Evolutionary conservation across 2,888 invertebrate species (phyloP).

Genomic region (Leptinotarsa rubiginosa): DNA sequence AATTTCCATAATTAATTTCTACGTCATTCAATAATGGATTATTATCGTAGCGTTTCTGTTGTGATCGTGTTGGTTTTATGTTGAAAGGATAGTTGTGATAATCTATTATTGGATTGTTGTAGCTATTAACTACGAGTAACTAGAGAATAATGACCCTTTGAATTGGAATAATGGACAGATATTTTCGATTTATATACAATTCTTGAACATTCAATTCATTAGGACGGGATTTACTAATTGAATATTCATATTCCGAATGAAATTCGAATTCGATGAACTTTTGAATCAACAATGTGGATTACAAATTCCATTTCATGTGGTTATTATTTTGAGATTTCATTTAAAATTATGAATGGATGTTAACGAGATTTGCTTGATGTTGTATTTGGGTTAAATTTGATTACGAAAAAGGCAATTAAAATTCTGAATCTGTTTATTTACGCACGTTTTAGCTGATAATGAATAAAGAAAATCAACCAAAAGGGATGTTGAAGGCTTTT

Average conservation of each 20-base stretch:
- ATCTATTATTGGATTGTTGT: constrained; percentile 1
- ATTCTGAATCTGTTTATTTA: too few species aligned
- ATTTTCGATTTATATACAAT: not conserved
- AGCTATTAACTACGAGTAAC: constrained; percentile 3
- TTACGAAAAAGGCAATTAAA: not conserved
- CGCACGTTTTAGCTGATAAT: too few species aligned
- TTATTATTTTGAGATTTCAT: too few species aligned
- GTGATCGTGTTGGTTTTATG: constrained; percentile 2
- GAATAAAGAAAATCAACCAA: too few species aligned
- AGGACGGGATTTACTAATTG: not conserved
- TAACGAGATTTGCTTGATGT: too few species aligned
- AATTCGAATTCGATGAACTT: not conserved
- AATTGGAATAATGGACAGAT: not conserved
- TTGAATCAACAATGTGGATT: too few species aligned
- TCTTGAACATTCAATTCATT: constrained; percentile 1
- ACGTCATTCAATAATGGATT: not conserved
- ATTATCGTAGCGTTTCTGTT: not conserved
- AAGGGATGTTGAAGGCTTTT: too few species aligned
- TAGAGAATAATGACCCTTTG: not conserved
- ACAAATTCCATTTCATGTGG: too few species aligned
- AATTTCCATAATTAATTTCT: constrained; percentile 1
- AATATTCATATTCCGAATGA: not conserved
- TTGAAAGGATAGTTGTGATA: not conserved
- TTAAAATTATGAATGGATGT: too few species aligned
- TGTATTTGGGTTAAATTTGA: not conserved